phyloP scores from a whole-genome alignment of 2,797 vertebrate genomes.

The Sciaenops ocellatus region DNA sequence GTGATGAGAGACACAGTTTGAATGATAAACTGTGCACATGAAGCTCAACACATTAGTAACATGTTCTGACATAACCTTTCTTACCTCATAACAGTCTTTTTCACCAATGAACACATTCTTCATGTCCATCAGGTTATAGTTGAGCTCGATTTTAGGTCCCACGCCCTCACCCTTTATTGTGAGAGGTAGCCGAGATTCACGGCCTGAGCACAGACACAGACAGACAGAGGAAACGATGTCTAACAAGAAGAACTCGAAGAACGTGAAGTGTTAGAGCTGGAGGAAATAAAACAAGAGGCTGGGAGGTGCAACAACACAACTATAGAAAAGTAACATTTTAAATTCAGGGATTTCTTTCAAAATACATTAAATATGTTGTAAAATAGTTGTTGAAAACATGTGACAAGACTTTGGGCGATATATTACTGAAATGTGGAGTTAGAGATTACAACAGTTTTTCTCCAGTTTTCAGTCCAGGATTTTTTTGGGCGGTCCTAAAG shows the following conservation, averaged over 20 bases:
- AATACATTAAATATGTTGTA: too few species aligned
- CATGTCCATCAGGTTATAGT: constrained; percentile 83
- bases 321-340: not conserved
- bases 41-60: not conserved
- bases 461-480: too few species aligned
- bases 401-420: too few species aligned
- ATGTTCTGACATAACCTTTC: constrained; percentile 6
- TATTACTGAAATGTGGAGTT: too few species aligned
- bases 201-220: constrained; percentile 79
- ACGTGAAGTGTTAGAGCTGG: not conserved
- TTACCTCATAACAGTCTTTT: constrained; percentile 88
- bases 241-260: constrained; percentile 8
- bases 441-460: too few species aligned
- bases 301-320: constrained; percentile 6
- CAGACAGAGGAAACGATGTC: constrained; percentile 14
- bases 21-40: not conserved
- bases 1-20: not conserved
- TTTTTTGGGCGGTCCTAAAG: too few species aligned
- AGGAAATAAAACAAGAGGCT: not conserved
- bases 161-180: constrained; percentile 86
- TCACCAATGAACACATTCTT: constrained; percentile 86
- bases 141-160: constrained; percentile 86
- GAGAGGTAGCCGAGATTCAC: constrained; percentile 86
- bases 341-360: not conserved
- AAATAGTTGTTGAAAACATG: too few species aligned